Conservation (phyloP, 1,140 invertebrate species). For the Drosophila sturtevanti region DNA sequence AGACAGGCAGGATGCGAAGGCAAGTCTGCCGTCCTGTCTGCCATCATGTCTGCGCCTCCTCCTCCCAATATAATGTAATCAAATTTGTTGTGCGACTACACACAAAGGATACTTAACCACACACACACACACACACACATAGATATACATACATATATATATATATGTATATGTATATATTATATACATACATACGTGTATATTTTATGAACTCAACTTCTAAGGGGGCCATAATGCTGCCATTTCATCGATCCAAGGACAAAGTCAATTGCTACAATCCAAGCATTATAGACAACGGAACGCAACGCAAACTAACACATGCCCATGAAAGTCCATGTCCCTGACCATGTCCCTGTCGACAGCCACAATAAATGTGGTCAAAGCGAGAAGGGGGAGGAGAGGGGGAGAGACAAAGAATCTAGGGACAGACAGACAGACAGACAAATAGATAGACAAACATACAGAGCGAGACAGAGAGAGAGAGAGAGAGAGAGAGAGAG, state of each 20-base stretch:
- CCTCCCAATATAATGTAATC: slow-evolving; percentile 64
- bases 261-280: slow-evolving; percentile 42
- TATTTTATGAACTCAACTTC: slow-evolving; percentile 17
- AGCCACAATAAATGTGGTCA: slow-evolving; percentile 55
- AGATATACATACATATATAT: background rate
- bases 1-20: slow-evolving; percentile 12
- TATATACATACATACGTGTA: slow-evolving; percentile 6
- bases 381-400: slow-evolving; percentile 14
- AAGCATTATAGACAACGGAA: slow-evolving; percentile 18
- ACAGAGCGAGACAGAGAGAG: slow-evolving; percentile 33
- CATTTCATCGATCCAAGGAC: slow-evolving; percentile 72
- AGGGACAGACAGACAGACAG: slow-evolving; percentile 22
- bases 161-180: slow-evolving; percentile 11
- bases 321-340: slow-evolving; percentile 43
- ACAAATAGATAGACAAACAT: background rate
- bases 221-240: slow-evolving; percentile 41
- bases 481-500: background rate
- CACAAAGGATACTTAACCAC: slow-evolving; percentile 43
- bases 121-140: background rate
- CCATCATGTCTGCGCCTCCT: background rate
- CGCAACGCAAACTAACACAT: slow-evolving; percentile 8
- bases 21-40: no score
- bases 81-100: slow-evolving; percentile 40
- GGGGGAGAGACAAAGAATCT: background rate
- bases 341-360: slow-evolving; percentile 33